These are phyloP conservation scores for Nyctibius bracteatus DNA, from an alignment of 2,113 vertebrate genomes.

Conservation along the genomic window DNA sequence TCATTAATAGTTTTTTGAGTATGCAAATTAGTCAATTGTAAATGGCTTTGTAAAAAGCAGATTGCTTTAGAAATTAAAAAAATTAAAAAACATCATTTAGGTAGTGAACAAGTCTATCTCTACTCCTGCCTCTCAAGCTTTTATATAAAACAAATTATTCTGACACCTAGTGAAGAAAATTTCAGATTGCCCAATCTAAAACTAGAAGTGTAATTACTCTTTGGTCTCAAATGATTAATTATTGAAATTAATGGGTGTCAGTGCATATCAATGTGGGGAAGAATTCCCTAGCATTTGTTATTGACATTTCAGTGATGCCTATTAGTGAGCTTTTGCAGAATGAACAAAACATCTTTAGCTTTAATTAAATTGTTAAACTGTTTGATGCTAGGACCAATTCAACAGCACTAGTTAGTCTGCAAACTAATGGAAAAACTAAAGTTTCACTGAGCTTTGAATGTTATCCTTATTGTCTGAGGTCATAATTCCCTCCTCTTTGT, in stretches of 20 bases:
- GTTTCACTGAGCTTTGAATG: not conserved
- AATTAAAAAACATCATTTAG: not conserved
- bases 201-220: not conserved
- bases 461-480: too few relatives aligned
- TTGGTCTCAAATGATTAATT: not conserved
- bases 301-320: not conserved
- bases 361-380: not conserved
- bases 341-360: not conserved
- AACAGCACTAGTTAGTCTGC: not conserved
- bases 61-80: not conserved
- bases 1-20: slow-evolving; percentile 5
- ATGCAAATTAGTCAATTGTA: not conserved
- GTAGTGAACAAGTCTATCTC: not conserved
- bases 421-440: not conserved
- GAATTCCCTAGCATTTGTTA: not conserved
- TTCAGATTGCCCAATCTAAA: not conserved
- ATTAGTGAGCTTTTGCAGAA: not conserved
- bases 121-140: not conserved
- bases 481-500: rapidly evolving
- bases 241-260: not conserved
- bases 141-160: not conserved
- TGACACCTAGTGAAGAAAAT: slow-evolving; percentile 1
- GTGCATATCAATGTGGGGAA: not conserved
- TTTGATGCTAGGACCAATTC: not conserved
- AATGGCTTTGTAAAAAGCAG: not conserved